Conservation (phyloP, 2,113 vertebrate genomes). For the Taurulus bubalis region DNA sequence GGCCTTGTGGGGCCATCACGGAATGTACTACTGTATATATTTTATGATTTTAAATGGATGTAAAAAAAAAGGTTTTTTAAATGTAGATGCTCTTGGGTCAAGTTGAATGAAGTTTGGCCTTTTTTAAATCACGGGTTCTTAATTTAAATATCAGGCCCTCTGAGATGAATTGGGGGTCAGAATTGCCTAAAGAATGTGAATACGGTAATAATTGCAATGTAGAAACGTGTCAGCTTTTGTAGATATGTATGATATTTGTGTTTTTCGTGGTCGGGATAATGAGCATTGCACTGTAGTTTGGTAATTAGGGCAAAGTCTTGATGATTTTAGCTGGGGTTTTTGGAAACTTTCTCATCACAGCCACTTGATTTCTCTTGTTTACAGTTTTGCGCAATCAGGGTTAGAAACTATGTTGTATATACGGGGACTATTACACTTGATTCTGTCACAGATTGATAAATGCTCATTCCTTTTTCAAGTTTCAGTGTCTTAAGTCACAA, state of each 20-base stretch:
- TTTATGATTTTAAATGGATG: slow-evolving; percentile 50
- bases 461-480: slow-evolving; percentile 13
- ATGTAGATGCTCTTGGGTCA: neutral
- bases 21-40: slow-evolving; percentile 56
- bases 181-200: slow-evolving; percentile 53
- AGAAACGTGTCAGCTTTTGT: slow-evolving; percentile 32
- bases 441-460: slow-evolving; percentile 4
- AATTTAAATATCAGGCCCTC: neutral
- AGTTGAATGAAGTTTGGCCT: slow-evolving; percentile 15
- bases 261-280: slow-evolving; percentile 22
- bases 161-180: neutral
- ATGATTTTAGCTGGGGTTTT: slow-evolving; percentile 21
- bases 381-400: slow-evolving; percentile 34
- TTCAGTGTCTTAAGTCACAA: slow-evolving; percentile 31
- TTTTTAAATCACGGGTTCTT: slow-evolving; percentile 33
- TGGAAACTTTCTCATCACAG: neutral
- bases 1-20: slow-evolving; percentile 13
- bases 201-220: slow-evolving; percentile 26
- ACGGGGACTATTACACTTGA: neutral
- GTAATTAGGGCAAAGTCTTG: neutral
- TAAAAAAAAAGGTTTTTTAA: slow-evolving; percentile 48
- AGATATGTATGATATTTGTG: slow-evolving; percentile 51
- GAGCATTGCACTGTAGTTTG: slow-evolving; percentile 45
- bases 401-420: slow-evolving; percentile 12
- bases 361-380: slow-evolving; percentile 23